These are phyloP conservation scores for Miltochrista miniata DNA, from an alignment of 2,888 invertebrate genomes.

Conservation along the genomic window DNA sequence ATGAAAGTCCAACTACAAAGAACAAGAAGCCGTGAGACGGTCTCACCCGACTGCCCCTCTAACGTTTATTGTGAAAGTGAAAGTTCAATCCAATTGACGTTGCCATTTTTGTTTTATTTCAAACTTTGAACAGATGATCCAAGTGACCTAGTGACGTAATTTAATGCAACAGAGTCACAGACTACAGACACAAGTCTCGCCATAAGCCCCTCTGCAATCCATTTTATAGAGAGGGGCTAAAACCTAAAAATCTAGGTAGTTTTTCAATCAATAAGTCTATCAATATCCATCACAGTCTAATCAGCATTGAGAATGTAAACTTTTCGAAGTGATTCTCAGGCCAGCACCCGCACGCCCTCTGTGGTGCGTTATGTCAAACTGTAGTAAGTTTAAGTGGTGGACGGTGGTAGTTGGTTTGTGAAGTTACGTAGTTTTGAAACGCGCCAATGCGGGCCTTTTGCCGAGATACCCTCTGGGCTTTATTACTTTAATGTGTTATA, in stretches of 20 bases:
- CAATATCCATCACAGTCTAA: constrained; percentile 20
- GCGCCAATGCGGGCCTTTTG: constrained; percentile 47
- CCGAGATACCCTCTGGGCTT: constrained; percentile 19
- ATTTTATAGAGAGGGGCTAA: too few species aligned
- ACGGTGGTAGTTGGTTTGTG: constrained; percentile 49
- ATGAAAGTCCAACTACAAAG: too few species aligned
- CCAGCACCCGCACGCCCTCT: constrained; percentile 21
- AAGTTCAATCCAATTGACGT: too few species aligned
- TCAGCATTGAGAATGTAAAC: constrained; percentile 29
- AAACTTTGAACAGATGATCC: too few species aligned
- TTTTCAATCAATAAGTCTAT: not conserved
- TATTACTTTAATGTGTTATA: constrained; percentile 30
- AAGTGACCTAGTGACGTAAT: too few species aligned
- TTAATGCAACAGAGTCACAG: too few species aligned
- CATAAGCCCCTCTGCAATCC: too few species aligned
- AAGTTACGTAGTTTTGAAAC: constrained; percentile 44
- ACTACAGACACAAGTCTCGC: too few species aligned
- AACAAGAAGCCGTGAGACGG: too few species aligned
- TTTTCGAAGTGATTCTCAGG: constrained; percentile 46
- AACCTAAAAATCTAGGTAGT: not conserved
- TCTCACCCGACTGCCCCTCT: too few species aligned
- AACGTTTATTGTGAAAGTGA: too few species aligned
- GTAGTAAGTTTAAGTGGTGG: constrained; percentile 64
- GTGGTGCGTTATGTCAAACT: constrained; percentile 25
- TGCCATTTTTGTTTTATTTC: too few species aligned